Evolutionary conservation across 1,140 invertebrate genomes (phyloP).

Genomic region (Marisa cornuarietis): DNA sequence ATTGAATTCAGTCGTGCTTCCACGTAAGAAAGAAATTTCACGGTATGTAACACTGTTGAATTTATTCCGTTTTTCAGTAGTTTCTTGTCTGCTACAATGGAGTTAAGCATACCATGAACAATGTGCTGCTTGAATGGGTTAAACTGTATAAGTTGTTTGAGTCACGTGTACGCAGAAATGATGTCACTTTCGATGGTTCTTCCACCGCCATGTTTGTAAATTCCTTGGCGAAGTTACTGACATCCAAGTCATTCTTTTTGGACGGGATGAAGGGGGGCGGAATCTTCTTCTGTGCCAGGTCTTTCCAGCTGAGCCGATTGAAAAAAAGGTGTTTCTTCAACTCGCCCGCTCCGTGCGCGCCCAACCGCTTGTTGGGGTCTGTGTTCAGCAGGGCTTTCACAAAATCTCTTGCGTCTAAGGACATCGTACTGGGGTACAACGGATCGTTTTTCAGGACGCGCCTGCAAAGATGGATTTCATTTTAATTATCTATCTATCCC

Average conservation of each 20-base stretch:
- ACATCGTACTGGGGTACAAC: slow-evolving; percentile 82
- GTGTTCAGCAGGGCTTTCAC: slow-evolving; percentile 80
- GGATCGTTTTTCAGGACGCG: slow-evolving; percentile 87
- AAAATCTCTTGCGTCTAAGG: slow-evolving; percentile 73
- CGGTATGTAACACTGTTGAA: too few relatives aligned
- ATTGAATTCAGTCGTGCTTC: too few relatives aligned
- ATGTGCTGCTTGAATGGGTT: too few relatives aligned
- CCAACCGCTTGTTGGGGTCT: slow-evolving; percentile 72
- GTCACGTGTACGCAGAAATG: too few relatives aligned
- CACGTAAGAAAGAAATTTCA: too few relatives aligned
- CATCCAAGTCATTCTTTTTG: slow-evolving; percentile 85
- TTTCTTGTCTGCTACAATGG: too few relatives aligned
- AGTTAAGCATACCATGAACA: too few relatives aligned
- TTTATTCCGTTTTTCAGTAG: too few relatives aligned
- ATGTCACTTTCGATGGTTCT: slow-evolving; percentile 78
- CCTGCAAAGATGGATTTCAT: slow-evolving; percentile 62
- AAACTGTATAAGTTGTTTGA: too few relatives aligned
- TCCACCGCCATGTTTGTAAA: slow-evolving; percentile 90
- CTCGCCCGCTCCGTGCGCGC: slow-evolving; percentile 82
- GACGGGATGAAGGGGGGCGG: slow-evolving; percentile 93
- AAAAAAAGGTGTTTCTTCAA: slow-evolving; percentile 93
- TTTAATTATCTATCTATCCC: too few relatives aligned
- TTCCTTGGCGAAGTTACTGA: slow-evolving; percentile 95
- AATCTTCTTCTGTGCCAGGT: slow-evolving; percentile 85
- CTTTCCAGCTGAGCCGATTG: slow-evolving; percentile 90